These are phyloP conservation scores for Penaeus japonicus DNA, from an alignment of 1,140 invertebrate species.

Conservation along the genomic window DNA sequence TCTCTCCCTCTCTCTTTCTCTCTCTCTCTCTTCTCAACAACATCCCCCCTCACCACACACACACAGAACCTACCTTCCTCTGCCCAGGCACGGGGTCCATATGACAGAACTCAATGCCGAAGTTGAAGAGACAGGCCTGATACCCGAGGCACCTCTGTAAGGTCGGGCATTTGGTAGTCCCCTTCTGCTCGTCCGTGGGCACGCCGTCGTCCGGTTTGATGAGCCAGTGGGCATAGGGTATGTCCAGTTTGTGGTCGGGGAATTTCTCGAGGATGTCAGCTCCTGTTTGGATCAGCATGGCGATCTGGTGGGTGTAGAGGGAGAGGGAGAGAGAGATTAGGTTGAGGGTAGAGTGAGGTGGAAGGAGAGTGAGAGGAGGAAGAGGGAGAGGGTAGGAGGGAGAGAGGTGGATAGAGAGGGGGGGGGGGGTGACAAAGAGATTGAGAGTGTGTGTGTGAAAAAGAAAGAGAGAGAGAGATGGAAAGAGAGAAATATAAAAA, in stretches of 20 bases:
- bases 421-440: no score
- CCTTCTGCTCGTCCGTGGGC: conserved; percentile 3
- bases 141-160: conserved; percentile 46
- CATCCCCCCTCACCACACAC: not conserved
- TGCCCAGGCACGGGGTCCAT: conserved; percentile 48
- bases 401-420: no score
- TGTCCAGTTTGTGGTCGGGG: not conserved
- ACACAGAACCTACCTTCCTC: conserved; percentile 32
- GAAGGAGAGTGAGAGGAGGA: no score
- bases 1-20: no score
- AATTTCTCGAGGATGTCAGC: conserved; percentile 1
- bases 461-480: no score
- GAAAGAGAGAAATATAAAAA: no score
- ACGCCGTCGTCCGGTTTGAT: conserved; percentile 13
- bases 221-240: conserved; percentile 38
- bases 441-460: no score
- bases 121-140: conserved; percentile 51
- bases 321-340: not conserved
- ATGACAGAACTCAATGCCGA: conserved; percentile 53
- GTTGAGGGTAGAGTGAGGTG: no score
- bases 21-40: not conserved
- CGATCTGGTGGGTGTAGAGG: not conserved
- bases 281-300: not conserved
- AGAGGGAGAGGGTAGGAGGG: no score
- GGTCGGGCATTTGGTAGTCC: conserved; percentile 33